These are phyloP conservation scores for Caenorhabditis briggsae DNA, from an alignment of 1,140 invertebrate genomes.

Conservation along the genomic window DNA sequence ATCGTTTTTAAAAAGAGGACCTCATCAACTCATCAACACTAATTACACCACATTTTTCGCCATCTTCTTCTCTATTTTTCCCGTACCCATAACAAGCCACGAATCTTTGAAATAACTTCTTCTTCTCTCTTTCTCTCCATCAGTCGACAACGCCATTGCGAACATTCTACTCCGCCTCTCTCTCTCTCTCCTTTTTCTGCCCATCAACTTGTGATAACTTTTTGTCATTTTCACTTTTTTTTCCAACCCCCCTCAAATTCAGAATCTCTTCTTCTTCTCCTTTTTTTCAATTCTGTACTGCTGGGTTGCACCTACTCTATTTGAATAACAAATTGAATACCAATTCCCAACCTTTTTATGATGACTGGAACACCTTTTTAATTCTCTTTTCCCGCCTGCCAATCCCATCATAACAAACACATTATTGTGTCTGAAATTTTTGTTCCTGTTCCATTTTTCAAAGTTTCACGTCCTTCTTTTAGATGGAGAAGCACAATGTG, in stretches of 20 bases:
- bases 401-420: slow-evolving; percentile 13
- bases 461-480: slow-evolving; percentile 16
- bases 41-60: no score
- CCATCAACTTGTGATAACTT: slow-evolving; percentile 35
- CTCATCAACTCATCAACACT: no score
- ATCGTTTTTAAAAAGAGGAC: no score
- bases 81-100: background rate
- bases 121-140: background rate
- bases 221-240: slow-evolving; percentile 45
- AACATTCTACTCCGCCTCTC: background rate
- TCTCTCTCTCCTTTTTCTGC: background rate
- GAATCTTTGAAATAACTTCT: slow-evolving; percentile 35
- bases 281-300: background rate
- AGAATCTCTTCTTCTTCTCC: background rate
- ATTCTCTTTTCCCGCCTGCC: background rate
- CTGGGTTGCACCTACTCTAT: background rate
- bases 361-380: background rate
- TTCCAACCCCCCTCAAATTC: background rate
- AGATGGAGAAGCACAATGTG: slow-evolving; percentile 62
- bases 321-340: slow-evolving; percentile 9
- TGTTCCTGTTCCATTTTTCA: background rate
- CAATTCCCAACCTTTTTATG: background rate
- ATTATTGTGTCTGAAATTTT: background rate
- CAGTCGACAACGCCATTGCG: background rate
- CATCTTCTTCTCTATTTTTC: no score